phyloP scores from a whole-genome alignment of 2,113 vertebrate species.

The Sprattus sprattus region DNA sequence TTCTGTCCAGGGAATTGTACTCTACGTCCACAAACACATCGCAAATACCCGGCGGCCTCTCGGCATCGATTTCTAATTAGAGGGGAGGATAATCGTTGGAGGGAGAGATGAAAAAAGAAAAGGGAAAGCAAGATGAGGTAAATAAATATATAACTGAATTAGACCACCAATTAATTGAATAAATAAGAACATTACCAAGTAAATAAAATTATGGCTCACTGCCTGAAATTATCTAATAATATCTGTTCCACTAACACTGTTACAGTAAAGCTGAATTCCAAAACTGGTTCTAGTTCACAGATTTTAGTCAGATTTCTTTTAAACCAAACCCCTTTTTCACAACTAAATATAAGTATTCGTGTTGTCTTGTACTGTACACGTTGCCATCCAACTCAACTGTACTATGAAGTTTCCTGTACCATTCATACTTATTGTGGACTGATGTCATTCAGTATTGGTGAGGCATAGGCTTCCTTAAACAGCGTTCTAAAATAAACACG shows the following conservation, averaged over 20 bases:
- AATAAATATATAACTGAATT: conserved; percentile 75
- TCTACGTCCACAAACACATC: conserved; percentile 84
- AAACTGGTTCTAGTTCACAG: too few species aligned
- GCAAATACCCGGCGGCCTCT: conserved; percentile 81
- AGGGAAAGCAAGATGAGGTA: conserved; percentile 62
- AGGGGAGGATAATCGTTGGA: conserved; percentile 79
- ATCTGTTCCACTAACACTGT: not conserved
- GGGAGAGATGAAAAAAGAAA: conserved; percentile 72
- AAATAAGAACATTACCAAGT: conserved; percentile 64
- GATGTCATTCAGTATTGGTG: too few species aligned
- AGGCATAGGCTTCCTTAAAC: not conserved
- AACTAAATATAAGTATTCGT: too few species aligned
- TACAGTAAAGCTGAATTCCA: not conserved
- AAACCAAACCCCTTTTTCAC: too few species aligned
- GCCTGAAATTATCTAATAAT: conserved; percentile 34
- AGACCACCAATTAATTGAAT: conserved; percentile 71
- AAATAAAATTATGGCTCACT: conserved; percentile 62
- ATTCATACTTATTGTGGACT: too few species aligned
- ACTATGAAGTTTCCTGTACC: too few species aligned
- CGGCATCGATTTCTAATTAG: conserved; percentile 87
- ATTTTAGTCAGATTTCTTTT: too few species aligned
- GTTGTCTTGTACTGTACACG: too few species aligned
- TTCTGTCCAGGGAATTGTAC: conserved; percentile 78
- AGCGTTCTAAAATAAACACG: not conserved
- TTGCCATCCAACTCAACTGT: too few species aligned